These are phyloP conservation scores for Nematostella vectensis DNA, from an alignment of 92 coral and sea anemone species.

Conservation along the genomic window DNA sequence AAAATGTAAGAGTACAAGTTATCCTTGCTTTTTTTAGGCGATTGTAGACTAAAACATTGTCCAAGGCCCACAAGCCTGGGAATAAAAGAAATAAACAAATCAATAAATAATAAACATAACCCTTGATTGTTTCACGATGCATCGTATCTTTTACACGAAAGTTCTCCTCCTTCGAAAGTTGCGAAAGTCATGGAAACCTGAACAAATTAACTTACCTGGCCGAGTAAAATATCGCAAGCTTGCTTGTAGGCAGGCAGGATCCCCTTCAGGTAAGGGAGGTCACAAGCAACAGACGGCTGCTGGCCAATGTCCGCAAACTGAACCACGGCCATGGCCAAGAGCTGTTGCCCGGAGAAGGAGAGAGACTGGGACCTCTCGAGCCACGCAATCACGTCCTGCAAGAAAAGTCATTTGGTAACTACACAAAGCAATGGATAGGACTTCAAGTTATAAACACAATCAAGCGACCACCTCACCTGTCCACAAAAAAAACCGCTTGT, in stretches of 20 bases:
- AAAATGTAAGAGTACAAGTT: too few species aligned
- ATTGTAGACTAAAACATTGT: too few species aligned
- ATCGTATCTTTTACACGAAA: too few species aligned
- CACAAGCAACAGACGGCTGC: slow-evolving; percentile 18
- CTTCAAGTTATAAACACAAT: not conserved
- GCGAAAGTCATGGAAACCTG: too few species aligned
- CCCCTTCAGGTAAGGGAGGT: slow-evolving; percentile 40
- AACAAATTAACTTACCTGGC: slow-evolving; percentile 44
- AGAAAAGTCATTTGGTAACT: too few species aligned
- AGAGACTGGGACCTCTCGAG: slow-evolving; percentile 56
- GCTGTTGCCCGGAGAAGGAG: slow-evolving; percentile 61
- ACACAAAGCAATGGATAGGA: not conserved
- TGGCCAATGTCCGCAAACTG: slow-evolving; percentile 63
- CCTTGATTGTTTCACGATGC: too few species aligned
- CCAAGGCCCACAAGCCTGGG: too few species aligned
- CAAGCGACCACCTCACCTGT: not conserved
- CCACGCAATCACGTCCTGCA: slow-evolving; percentile 44
- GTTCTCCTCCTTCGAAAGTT: too few species aligned
- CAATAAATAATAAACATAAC: too few species aligned
- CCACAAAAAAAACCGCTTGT: too few species aligned
- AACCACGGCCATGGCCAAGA: slow-evolving; percentile 47
- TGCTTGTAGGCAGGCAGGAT: slow-evolving; percentile 43
- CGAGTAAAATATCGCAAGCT: slow-evolving; percentile 54
- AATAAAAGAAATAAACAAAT: too few species aligned
- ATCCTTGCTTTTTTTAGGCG: too few species aligned